Percentiles rank a stretch among this genome's conserved stretches.
phyloP scores from a whole-genome alignment of 2,113 vertebrate genomes.

The Recurvirostra avosetta region DNA sequence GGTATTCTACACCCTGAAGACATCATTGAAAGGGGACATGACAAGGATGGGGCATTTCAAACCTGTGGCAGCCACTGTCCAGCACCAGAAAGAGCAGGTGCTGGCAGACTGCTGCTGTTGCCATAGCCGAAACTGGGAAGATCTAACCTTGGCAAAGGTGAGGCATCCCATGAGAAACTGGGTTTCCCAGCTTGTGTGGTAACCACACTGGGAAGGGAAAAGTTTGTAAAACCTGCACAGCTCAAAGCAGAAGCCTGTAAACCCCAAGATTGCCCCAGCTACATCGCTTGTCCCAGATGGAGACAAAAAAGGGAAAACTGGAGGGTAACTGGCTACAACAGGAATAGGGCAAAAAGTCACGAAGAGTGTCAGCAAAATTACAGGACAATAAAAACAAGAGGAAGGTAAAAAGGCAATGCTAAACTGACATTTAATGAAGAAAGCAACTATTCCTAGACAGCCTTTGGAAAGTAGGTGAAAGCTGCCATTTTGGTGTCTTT shows the following conservation, averaged over 20 bases:
- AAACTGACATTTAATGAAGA: neutral
- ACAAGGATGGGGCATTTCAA: neutral
- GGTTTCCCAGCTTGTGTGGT: neutral
- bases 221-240: neutral
- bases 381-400: neutral
- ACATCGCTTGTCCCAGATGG: neutral
- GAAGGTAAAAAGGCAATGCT: neutral
- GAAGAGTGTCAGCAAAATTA: neutral
- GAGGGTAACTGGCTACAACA: neutral
- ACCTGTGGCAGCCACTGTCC: neutral
- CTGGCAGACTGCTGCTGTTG: neutral
- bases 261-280: fast-evolving
- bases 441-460: neutral
- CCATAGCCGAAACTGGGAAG: neutral
- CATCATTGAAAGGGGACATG: fast-evolving
- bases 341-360: neutral
- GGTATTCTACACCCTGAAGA: too few species aligned
- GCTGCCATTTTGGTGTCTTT: neutral
- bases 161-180: neutral
- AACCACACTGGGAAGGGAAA: neutral
- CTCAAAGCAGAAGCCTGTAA: neutral
- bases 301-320: neutral
- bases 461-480: neutral
- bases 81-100: neutral
- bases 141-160: neutral